phyloP scores from a whole-genome alignment of 2,113 vertebrate genomes.

The Poicephalus gulielmi region DNA sequence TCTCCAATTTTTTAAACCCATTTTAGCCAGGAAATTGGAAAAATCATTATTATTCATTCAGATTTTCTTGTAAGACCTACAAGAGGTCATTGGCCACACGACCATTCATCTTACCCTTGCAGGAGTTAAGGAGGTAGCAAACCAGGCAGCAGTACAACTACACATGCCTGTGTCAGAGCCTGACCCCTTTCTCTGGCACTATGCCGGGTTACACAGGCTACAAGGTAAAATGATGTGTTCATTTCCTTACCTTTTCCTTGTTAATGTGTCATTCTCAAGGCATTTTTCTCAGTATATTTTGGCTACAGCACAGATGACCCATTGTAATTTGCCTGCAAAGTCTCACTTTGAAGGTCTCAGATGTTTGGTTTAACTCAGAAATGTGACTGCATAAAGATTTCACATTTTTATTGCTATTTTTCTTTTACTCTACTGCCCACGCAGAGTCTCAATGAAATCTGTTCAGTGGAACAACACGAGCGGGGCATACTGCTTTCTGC shows the following conservation, averaged over 20 bases:
- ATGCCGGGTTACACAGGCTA: neutral
- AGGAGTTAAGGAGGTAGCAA: neutral
- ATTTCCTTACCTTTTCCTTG: constrained; percentile 49
- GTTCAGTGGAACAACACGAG: neutral
- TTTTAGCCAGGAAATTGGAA: neutral
- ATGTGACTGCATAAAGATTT: constrained; percentile 2
- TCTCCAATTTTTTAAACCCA: neutral
- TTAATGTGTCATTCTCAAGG: neutral
- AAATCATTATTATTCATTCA: neutral
- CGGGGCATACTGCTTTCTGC: neutral
- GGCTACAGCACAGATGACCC: constrained; percentile 19
- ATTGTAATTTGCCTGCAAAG: neutral
- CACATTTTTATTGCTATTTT: constrained; percentile 22
- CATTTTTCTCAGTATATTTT: constrained; percentile 22
- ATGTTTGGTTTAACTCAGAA: constrained; percentile 20
- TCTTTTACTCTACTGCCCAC: neutral
- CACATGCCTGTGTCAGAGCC: neutral
- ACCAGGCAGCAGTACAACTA: neutral
- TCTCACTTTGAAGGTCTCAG: neutral
- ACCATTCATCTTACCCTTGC: neutral
- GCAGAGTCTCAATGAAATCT: neutral
- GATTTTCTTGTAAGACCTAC: neutral
- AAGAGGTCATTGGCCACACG: neutral
- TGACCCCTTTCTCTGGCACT: neutral
- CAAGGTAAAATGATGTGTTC: neutral